phyloP scores from a whole-genome alignment of 1,140 invertebrate species.

The Caenorhabditis briggsae region DNA sequence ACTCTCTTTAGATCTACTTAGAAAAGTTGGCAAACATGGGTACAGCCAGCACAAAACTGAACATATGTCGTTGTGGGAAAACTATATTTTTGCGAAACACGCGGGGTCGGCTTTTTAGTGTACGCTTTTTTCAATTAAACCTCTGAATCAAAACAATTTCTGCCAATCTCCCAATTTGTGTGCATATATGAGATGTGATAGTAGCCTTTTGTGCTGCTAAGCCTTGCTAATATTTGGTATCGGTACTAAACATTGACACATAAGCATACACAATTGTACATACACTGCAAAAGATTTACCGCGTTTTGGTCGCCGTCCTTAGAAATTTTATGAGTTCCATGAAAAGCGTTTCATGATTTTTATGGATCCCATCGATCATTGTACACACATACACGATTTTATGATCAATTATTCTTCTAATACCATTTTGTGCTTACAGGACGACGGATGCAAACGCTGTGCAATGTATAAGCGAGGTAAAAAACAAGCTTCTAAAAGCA shows the following conservation, averaged over 20 bases:
- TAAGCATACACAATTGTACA: not conserved
- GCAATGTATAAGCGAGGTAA: conserved; percentile 66
- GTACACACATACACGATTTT: conserved; percentile 28
- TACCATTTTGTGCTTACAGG: conserved; percentile 23
- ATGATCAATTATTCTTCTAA: not conserved
- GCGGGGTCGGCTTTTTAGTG: too few species aligned
- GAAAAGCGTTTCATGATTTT: not conserved
- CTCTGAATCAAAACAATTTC: too few species aligned
- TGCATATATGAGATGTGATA: too few species aligned
- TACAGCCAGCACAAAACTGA: not conserved
- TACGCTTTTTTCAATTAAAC: too few species aligned
- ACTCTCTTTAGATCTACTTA: not conserved
- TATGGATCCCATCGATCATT: conserved; percentile 29
- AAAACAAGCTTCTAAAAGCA: conserved; percentile 64
- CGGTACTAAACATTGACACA: not conserved
- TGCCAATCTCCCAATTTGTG: too few species aligned
- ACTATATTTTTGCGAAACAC: not conserved
- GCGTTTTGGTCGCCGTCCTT: not conserved
- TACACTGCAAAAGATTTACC: not conserved
- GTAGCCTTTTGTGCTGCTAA: not conserved
- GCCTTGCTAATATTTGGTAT: not conserved
- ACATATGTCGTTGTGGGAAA: not conserved
- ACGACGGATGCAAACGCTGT: conserved; percentile 59
- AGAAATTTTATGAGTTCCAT: too few species aligned
- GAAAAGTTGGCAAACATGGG: conserved; percentile 12